Evolutionary conservation across 2,888 invertebrate species (phyloP).

Genomic region (Tetheella fluctuosa): DNA sequence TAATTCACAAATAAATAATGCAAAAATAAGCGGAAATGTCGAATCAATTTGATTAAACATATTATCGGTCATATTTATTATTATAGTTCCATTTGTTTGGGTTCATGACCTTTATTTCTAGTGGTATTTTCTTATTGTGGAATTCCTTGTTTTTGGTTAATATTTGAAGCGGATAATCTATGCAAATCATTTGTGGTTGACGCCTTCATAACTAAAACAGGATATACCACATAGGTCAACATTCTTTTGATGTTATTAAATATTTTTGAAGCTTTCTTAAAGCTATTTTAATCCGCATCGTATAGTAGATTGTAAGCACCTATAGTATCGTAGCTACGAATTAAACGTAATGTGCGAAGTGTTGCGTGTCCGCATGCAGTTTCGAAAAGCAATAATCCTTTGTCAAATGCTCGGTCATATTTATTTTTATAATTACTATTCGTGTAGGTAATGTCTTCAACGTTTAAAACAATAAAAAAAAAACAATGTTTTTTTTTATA

Average conservation of each 20-base stretch:
- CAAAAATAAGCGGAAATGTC: not conserved
- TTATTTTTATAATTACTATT: too few species aligned
- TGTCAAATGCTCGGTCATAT: not conserved
- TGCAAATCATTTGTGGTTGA: not conserved
- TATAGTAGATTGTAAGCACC: not conserved
- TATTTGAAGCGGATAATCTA: constrained; percentile 4
- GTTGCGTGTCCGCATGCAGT: not conserved
- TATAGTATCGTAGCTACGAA: not conserved
- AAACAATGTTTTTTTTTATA: too few species aligned
- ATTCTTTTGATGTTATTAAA: constrained; percentile 6
- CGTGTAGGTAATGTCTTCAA: constrained; percentile 15
- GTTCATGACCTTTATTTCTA: constrained; percentile 10
- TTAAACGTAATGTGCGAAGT: not conserved
- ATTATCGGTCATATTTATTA: constrained; percentile 3
- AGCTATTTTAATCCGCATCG: not conserved
- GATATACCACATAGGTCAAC: constrained; percentile 13
- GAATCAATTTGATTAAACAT: not conserved
- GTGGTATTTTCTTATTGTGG: not conserved
- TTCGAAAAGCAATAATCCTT: not conserved
- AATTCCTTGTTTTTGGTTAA: not conserved
- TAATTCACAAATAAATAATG: not conserved
- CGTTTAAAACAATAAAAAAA: too few species aligned
- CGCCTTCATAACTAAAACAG: constrained; percentile 4
- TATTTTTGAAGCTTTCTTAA: not conserved
- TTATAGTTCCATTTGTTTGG: not conserved